Evolutionary conservation across 1,140 invertebrate genomes (phyloP), one percentile per base, ranked within the genome.

Genomic region (Liolophura sinensis): DNA sequence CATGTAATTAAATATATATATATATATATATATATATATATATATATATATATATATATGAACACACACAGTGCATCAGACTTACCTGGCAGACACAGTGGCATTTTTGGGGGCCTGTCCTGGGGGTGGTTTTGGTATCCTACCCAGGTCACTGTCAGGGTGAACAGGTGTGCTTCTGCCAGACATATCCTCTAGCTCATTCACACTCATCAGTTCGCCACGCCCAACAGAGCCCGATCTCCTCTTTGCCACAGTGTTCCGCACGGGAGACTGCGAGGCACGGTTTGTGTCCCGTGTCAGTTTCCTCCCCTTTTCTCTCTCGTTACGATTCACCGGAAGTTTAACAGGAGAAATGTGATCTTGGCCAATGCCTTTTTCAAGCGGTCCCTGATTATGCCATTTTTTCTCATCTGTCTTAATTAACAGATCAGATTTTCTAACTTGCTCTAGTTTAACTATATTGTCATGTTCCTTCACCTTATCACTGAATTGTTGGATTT

Each of bases 1-100:
- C n/a, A 54, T n/a, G 51, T 11, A 24, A 11, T 11, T 15, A 54
- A 20, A 51, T 15, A 51, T 16, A 16, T 15, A 51, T 51, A 56
- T 56, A 20, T 56, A 1, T 1, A 1, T 56, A 56, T 1, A 56
- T 56, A 56, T 56, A 1, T 22, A 1, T 56, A 56, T 56, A 1
- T 56, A 20, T 56, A 56, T 22, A 56, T 56, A 56, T 22, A 56
- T 56, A 56, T 22, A 56, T 20, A 56, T 20, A 56, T 56, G 25
- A 12, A 56, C 20, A 56, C 54, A 56, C 56, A 58, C 0, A 58
- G 7, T 7, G 18, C 7, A 5, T 20, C 51, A 3, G 22, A 54
- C 64, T 71, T 69, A 77, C 75, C 75, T 77, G 60, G 75, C 75
- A 64, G 70, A 72, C 57, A 70, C 71, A n/a, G 73, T 69, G n/a